Percentiles rank a stretch among this genome's conserved stretches.
Conservation (phyloP, 2,888 invertebrate species). For the Adineta ricciae region DNA sequence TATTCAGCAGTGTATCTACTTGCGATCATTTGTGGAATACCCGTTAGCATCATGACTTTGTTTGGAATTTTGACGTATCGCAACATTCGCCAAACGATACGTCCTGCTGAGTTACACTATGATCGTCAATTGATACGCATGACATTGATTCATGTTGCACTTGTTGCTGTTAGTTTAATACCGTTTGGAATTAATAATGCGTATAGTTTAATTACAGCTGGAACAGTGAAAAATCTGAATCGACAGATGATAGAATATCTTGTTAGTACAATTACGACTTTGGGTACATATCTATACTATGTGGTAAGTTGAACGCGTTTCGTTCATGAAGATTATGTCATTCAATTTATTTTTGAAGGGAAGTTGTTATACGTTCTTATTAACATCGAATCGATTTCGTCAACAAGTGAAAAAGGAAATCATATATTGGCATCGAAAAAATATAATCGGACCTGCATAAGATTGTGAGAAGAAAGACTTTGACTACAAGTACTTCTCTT, state of each 20-base stretch:
- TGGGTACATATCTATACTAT: not conserved
- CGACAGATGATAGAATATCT: not conserved
- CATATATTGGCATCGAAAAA: not conserved
- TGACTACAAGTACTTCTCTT: too few relatives aligned
- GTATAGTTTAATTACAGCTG: not conserved
- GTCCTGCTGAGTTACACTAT: not conserved
- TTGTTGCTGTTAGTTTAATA: not conserved
- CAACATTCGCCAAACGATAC: not conserved
- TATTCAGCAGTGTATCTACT: not conserved
- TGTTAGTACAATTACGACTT: not conserved
- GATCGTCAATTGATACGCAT: not conserved
- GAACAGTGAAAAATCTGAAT: not conserved
- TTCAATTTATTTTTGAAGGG: too few relatives aligned
- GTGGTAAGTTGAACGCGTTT: not conserved
- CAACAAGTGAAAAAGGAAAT: not conserved
- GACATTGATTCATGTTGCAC: not conserved
- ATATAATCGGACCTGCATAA: not conserved
- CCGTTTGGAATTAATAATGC: not conserved
- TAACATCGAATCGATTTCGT: not conserved
- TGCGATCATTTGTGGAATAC: not conserved
- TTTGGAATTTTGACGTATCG: not conserved
- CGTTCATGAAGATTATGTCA: too few relatives aligned
- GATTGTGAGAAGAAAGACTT: too few relatives aligned
- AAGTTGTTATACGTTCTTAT: not conserved
- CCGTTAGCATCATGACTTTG: not conserved